Percentiles rank a stretch among this genome's conserved stretches.
These are phyloP conservation scores for Agrochola circellaris DNA, from an alignment of 2,888 invertebrate genomes.

Conservation along the genomic window DNA sequence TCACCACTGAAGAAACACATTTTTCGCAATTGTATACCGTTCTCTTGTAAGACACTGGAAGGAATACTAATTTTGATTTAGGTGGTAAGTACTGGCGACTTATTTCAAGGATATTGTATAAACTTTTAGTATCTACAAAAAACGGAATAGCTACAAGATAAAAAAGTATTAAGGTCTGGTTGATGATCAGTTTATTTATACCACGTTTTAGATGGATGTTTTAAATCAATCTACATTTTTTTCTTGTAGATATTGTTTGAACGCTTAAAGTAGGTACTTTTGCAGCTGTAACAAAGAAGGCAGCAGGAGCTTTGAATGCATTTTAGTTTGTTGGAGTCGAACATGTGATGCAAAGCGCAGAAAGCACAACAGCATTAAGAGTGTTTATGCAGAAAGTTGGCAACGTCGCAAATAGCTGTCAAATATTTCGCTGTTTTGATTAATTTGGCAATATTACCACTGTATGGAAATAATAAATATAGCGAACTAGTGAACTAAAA, in stretches of 20 bases:
- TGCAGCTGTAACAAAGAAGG: too few relatives aligned
- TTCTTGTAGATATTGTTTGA: too few relatives aligned
- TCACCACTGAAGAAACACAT: background rate
- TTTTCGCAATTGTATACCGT: constrained; percentile 33
- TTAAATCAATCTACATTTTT: background rate
- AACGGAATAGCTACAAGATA: background rate
- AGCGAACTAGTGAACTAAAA: too few relatives aligned
- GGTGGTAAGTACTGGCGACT: background rate
- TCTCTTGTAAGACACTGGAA: constrained; percentile 6
- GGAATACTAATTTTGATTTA: constrained; percentile 51
- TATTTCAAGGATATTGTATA: background rate
- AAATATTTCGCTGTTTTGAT: too few relatives aligned
- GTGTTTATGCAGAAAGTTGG: too few relatives aligned
- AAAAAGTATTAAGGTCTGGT: background rate
- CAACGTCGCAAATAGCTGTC: too few relatives aligned
- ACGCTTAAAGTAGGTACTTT: too few relatives aligned
- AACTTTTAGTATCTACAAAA: constrained; percentile 21
- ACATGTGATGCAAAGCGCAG: background rate
- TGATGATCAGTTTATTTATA: background rate
- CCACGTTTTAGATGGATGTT: background rate
- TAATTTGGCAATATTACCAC: too few relatives aligned
- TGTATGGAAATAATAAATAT: too few relatives aligned
- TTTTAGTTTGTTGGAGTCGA: background rate
- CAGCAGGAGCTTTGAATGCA: background rate
- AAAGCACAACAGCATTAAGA: background rate